Evolutionary conservation across 2,797 vertebrate species (phyloP).

Genomic region (Girardinus metallicus): DNA sequence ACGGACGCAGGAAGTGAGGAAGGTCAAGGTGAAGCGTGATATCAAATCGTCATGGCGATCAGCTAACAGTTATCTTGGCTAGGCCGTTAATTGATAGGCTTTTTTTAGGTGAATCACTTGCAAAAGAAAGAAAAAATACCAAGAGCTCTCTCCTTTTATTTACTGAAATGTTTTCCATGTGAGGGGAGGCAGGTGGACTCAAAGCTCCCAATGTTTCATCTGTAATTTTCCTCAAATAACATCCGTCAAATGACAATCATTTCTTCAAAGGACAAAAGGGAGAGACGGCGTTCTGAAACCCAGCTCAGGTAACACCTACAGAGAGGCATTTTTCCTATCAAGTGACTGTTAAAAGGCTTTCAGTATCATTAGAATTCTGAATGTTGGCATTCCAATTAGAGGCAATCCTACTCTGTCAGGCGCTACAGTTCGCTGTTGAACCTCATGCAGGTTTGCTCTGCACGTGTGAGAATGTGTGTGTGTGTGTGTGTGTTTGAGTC

Average conservation of each 20-base stretch:
- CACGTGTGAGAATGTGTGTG: conserved; percentile 3
- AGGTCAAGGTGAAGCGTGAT: conserved; percentile 51
- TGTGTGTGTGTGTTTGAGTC: conserved; percentile 9
- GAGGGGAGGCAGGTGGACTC: conserved; percentile 28
- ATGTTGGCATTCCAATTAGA: conserved; percentile 63
- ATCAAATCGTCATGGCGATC: conserved; percentile 41
- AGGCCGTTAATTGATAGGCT: conserved; percentile 39
- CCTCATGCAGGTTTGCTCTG: conserved; percentile 52
- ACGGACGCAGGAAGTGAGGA: neutral
- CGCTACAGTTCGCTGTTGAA: conserved; percentile 32
- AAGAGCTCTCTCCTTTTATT: conserved; percentile 35
- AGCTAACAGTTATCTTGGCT: conserved; percentile 22
- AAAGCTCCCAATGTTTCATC: conserved; percentile 21
- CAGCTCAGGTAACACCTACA: conserved; percentile 50
- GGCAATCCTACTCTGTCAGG: conserved; percentile 50
- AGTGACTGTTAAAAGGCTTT: conserved; percentile 64
- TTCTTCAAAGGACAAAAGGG: conserved; percentile 55
- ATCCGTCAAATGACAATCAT: conserved; percentile 54
- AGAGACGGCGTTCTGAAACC: conserved; percentile 33
- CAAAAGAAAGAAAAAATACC: conserved; percentile 27
- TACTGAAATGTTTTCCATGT: conserved; percentile 20
- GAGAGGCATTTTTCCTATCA: conserved; percentile 62
- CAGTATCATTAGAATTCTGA: conserved; percentile 62
- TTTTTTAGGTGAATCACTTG: conserved; percentile 31
- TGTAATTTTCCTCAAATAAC: conserved; percentile 49